Evolutionary conservation across 2,797 vertebrate genomes (phyloP), one percentile per base, ranked within the genome.

Genomic region (Sciurus carolinensis): DNA sequence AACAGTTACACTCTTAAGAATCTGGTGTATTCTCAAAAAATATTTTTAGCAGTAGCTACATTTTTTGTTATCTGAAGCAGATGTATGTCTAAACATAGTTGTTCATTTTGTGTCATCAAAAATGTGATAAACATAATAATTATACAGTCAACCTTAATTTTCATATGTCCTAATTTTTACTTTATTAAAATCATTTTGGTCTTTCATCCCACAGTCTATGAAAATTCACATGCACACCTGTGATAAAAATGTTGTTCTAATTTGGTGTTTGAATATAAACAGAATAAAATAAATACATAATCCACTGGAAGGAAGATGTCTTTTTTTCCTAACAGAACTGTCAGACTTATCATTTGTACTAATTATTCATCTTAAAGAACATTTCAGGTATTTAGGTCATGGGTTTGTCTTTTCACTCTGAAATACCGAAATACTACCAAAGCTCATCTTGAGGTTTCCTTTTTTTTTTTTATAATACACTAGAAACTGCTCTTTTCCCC

Each of bases 41-140:
- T 95, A 87, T 44, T 97, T 97, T 97, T 89, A 92, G 73, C 54
- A 59, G 0, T 11, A 72, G 47, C 50, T 79, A 75, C 92, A 42
- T 85, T 96, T 89, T 94, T 69, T 97, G 80, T 88, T 91, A 77
- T 69, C 95, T 77, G 91, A 97, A 97, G 71, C 97, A 98, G 96
- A 96, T 96, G 96, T 71, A 84, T 0, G 12, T 95, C 92, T 97
- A 97, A 97, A 96, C 89, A 95, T 94, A 97, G 91, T 92, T 96
- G 75, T 96, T 97, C 96, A 80, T 86, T 93, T 97, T 91, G 75
- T 96, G 83, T 77, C 83, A 84, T 93, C 64, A 93, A 91, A 96
- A 95, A 91, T 94, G 86, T 42, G 91, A 62, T 96, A 96, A 97
- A 95, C 93, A 95, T 90, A 77, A 83, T 94, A 97, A 97, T 97